Base-by-base conservation (phyloP, 2,113 vertebrate genomes). In the Oryzias javanicus region DNA sequence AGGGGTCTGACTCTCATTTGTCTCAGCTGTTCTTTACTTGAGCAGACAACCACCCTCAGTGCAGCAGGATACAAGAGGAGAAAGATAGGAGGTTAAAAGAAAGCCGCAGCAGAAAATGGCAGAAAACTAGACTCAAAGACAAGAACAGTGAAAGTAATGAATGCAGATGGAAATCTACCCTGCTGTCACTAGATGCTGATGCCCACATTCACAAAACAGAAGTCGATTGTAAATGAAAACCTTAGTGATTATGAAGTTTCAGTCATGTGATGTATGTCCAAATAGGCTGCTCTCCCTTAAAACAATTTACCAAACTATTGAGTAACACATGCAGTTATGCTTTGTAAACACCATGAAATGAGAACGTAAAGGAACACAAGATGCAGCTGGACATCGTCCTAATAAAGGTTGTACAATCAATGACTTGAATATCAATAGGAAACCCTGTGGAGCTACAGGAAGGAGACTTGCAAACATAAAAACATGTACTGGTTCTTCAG, bases 151-250 rank as follows among this genome's bases (percentile, higher is more conserved):
- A 19, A 22, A 51, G 17, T 42, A 52, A 68, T 61, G 46, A 64
- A 73, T 55, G 29, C n/a, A 59, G 66, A 66, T 62, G 51, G 60
- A 49, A 58, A 67, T 55, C 15, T 2, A 16, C 40, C 17, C 55
- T 3, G 14, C 46, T 41, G 51, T 42, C 18, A 14, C 42, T 52
- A 66, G 62, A 55, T 29, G 42, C 24, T 40, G 16, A 20, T 53
- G 5, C n/a, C 44, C 41, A 57, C 48, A 42, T 40, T 49, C 48
- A 48, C 8, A 15, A 20, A n/a, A 2, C 13, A 51, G 20, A 17
- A 3, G 12, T 47, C 0, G 10, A 3, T 27, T 19, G 44, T 57
- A 42, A 5, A 7, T 12, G 5, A 27, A 6, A 20, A 35, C 6
- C 25, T 20, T 24, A 7, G 51, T 6, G 10, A 56, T n/a, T 18